Base-by-base conservation (phyloP, 2,113 vertebrate genomes). In the Ramphastos sulfuratus region DNA sequence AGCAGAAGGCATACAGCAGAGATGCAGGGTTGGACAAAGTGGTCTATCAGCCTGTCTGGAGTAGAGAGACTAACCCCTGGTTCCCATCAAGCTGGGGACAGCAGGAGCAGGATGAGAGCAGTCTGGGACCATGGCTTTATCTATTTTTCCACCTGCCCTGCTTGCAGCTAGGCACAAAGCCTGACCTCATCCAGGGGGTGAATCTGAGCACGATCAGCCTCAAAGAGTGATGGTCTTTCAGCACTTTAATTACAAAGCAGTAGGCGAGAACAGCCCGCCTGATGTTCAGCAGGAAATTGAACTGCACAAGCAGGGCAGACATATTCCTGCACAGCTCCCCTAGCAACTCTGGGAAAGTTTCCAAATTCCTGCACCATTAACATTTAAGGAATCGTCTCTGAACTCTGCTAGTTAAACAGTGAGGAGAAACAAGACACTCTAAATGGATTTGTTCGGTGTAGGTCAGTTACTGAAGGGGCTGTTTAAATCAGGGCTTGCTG, bases 301-400 rank as follows among this genome's bases (percentile, higher is more conserved):
- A 55, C 64, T 33, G 76, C 94, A 90, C 59, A 61, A 78, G 89
- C 91, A 58, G 50, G 8, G 94, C 91, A 91, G 93, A 95, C 54
- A 17, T 86, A 91, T 78, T 84, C 96, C 92, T 90, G 90, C 87
- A 31, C 11, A 0, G 91, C 96, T 96, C 90, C 91, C 93, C 86
- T 25, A 94, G 94, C 94, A 95, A 4, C 92, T 81, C 95, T 3
- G 96, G 96, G 95, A 95, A 87, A 82, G 65, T 39, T 95, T 95
- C 95, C 96, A 96, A 95, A 94, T 94, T 94, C 94, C 94, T 86
- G 90, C 96, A 93, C 96, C 93, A 90, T 96, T 94, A 96, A 96
- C 93, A 96, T 95, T 96, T 95, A 95, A 96, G 95, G 95, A 94
- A 93, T 94, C 31, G 1, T 95, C 93, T 93, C 94, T 93, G 90